Evolutionary conservation across 2,113 vertebrate genomes (phyloP).

Genomic region (Willisornis vidua): DNA sequence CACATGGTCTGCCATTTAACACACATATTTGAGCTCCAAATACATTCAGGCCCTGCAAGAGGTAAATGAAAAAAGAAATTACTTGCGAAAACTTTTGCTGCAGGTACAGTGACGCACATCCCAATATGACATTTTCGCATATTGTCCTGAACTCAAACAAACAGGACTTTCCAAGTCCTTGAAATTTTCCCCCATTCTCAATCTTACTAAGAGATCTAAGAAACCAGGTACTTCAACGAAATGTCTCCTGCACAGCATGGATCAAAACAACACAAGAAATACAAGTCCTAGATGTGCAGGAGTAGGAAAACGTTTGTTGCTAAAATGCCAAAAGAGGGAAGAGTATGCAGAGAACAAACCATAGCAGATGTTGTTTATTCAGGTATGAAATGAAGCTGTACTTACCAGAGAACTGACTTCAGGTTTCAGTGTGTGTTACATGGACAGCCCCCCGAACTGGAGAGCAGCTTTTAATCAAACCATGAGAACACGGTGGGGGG

Average conservation of each 20-base stretch:
- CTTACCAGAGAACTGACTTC: constrained; percentile 61
- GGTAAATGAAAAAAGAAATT: constrained; percentile 76
- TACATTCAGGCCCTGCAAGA: constrained; percentile 78
- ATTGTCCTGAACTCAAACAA: background rate
- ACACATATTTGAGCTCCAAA: constrained; percentile 75
- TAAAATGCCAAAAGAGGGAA: background rate
- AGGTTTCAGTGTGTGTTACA: background rate
- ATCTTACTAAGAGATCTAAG: background rate
- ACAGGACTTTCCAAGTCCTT: background rate
- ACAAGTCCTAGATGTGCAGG: background rate
- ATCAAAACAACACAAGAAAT: background rate
- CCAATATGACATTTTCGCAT: background rate
- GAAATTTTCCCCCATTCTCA: background rate
- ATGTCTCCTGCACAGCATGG: background rate
- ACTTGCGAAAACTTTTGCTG: constrained; percentile 43
- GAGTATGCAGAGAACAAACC: background rate
- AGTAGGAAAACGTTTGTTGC: background rate
- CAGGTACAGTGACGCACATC: background rate
- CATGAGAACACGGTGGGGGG: accelerated
- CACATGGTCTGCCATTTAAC: constrained; percentile 68
- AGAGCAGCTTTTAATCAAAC: constrained; percentile 7
- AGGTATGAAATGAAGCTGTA: constrained; percentile 32
- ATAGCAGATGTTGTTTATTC: background rate
- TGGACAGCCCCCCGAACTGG: background rate
- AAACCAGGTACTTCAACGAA: background rate